phyloP scores from a whole-genome alignment of 92 coral and sea anemone genomes.

The Plumapathes pennacea region DNA sequence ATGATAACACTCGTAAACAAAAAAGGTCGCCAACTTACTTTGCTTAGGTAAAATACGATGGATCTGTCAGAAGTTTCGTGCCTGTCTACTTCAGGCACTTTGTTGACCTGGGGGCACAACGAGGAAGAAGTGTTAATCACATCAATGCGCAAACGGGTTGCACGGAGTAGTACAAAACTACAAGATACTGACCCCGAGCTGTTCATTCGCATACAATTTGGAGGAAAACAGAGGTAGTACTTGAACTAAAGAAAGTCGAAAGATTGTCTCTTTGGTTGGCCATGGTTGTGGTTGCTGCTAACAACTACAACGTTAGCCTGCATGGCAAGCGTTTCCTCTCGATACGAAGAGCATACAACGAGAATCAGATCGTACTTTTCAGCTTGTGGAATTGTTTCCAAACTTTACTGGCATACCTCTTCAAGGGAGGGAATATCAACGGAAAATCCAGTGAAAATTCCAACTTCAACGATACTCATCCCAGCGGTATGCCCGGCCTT shows the following conservation, averaged over 20 bases:
- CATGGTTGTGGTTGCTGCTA: background rate
- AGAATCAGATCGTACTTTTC: too few relatives aligned
- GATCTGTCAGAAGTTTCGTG: slow-evolving; percentile 50
- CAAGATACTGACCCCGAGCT: too few relatives aligned
- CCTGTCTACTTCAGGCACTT: slow-evolving; percentile 16
- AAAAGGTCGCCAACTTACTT: too few relatives aligned
- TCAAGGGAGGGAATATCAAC: slow-evolving; percentile 44
- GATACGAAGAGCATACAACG: too few relatives aligned
- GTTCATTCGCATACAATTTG: too few relatives aligned
- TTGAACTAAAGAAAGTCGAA: too few relatives aligned
- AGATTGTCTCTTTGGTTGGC: background rate
- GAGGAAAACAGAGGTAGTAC: too few relatives aligned
- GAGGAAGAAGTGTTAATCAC: background rate
- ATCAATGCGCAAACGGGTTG: too few relatives aligned
- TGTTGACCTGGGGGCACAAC: slow-evolving; percentile 1
- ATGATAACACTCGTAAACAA: too few relatives aligned
- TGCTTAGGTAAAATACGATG: slow-evolving; percentile 50
- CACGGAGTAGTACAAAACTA: too few relatives aligned
- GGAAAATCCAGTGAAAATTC: slow-evolving; percentile 73
- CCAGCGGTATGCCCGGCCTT: slow-evolving; percentile 58
- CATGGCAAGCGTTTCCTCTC: background rate
- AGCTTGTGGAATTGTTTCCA: too few relatives aligned
- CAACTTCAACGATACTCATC: slow-evolving; percentile 89
- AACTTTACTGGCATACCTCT: slow-evolving; percentile 19
- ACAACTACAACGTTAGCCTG: too few relatives aligned